Evolutionary conservation across 92 coral and sea anemone species (phyloP), one percentile per base, ranked within the genome.

Genomic region (Pocillopora meandrina): DNA sequence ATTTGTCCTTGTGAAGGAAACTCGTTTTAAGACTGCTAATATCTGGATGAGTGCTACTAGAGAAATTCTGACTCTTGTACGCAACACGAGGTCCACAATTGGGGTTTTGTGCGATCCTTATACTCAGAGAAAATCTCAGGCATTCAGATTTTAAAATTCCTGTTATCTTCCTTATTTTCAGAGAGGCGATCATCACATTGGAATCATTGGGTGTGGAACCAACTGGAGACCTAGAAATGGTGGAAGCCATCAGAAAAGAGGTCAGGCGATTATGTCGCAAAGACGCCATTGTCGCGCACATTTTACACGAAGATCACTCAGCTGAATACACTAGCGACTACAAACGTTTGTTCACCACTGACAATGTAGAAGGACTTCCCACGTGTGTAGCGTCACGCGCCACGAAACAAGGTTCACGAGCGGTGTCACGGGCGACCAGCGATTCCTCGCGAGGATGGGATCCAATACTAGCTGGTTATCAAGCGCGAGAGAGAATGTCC

Each of bases 361-460:
- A 90, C 15, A 77, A 72, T 36, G 92, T 84, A 65, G 82, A 84
- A 69, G 67, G 78, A 14, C 35, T 65, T 12, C 57, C 83, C 31
- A 79, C 42, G n/a, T 80, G 75, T 10, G 77, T 87, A 56, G 80
- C 72, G 18, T 91, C 95, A 61, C 92, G 90, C 56, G 81, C 94
- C 18, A 79, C 87, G 56, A 85, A 85, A 56, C 71, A 52, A 21
- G 71, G 79, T 61, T 88, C 93, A 52, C 78, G 86, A 42, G 74
- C 92, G 64, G 75, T 88, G 17, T 85, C 87, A 15, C 89, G 91
- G 56, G 91, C 95, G 56, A 92, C 95, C 15, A 91, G 91, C 70
- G 87, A 86, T 26, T 95, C 95, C 82, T 85, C 90, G 82, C 97
- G 95, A 90, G 98, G 98, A 69, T 96, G 98, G 96, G 98, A 96